These are phyloP conservation scores for Petaurus breviceps DNA, from an alignment of 2,113 vertebrate genomes.

Conservation along the genomic window DNA sequence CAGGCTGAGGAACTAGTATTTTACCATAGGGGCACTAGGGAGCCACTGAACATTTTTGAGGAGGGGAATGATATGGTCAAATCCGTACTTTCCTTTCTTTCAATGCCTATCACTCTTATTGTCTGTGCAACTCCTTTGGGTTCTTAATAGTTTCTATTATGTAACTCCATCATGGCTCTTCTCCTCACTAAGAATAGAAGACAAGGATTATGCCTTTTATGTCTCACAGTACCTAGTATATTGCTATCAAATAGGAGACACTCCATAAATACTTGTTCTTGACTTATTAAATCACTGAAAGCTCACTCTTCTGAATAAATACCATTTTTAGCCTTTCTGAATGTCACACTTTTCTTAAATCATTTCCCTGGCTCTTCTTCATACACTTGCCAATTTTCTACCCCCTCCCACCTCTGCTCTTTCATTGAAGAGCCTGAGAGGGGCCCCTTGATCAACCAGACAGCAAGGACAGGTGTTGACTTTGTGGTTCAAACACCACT, in stretches of 20 bases:
- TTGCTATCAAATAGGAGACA: background rate
- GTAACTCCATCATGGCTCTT: background rate
- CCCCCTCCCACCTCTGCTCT: background rate
- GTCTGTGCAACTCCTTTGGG: background rate
- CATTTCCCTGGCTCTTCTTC: background rate
- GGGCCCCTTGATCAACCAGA: background rate
- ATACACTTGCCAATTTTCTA: background rate
- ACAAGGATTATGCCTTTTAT: background rate
- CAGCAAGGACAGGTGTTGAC: background rate
- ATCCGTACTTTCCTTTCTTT: background rate
- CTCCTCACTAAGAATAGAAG: background rate
- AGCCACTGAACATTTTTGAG: background rate
- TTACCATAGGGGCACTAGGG: background rate
- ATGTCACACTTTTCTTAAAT: conserved; percentile 3
- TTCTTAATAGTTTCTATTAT: background rate
- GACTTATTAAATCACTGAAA: background rate
- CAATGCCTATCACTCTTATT: background rate
- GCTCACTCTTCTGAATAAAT: background rate
- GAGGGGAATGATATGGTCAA: background rate
- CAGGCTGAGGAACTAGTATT: background rate
- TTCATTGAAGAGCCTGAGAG: background rate
- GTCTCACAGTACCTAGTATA: background rate
- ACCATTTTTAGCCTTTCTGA: background rate
- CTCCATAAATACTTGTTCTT: conserved; percentile 2
- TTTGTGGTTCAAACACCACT: background rate